Conservation (phyloP, 2,797 vertebrate species). For the Allobates femoralis region DNA sequence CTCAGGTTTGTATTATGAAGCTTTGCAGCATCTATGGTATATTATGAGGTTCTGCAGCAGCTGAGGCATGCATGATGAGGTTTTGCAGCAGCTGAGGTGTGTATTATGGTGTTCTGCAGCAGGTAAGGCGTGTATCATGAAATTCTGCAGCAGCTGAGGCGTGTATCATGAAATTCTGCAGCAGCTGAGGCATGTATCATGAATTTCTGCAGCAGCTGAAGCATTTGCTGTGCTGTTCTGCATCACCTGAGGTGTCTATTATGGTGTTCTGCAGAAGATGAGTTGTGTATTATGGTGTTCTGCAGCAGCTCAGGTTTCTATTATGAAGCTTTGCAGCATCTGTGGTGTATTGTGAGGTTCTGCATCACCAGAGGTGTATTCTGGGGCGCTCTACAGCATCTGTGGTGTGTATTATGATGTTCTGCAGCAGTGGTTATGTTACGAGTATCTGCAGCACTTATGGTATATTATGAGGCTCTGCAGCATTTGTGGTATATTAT, state of each 20-base stretch:
- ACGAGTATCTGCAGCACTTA: neutral
- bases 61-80: too few species aligned
- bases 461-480: neutral
- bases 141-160: neutral
- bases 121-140: too few species aligned
- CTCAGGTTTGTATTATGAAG: too few species aligned
- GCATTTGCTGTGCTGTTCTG: neutral
- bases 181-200: neutral
- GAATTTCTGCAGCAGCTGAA: neutral
- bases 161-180: neutral
- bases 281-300: neutral
- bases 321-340: neutral
- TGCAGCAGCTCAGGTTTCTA: neutral
- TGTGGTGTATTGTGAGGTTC: too few species aligned
- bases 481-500: neutral
- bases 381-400: too few species aligned
- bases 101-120: too few species aligned
- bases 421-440: neutral
- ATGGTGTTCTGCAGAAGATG: neutral
- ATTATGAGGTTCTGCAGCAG: too few species aligned
- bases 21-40: too few species aligned
- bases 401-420: too few species aligned
- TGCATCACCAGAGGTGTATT: too few species aligned
- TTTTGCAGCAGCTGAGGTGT: too few species aligned
- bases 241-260: neutral